Evolutionary conservation across 2,888 invertebrate species (phyloP).

Genomic region (Ophion ellenae): DNA sequence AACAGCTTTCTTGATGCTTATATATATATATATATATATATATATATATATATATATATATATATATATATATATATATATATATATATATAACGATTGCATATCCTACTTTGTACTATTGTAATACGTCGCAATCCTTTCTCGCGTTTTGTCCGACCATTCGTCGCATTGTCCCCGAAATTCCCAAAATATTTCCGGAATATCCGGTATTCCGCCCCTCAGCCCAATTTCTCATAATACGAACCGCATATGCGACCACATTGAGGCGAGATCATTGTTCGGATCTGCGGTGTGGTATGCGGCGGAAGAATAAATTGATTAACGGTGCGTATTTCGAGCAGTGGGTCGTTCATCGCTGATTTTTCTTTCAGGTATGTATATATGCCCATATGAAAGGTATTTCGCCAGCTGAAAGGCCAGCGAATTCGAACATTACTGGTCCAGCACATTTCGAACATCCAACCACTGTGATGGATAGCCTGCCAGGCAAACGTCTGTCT

Average conservation of each 20-base stretch:
- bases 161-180: constrained; percentile 4
- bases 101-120: constrained; percentile 24
- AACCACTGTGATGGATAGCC: no score
- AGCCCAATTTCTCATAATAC: constrained; percentile 10
- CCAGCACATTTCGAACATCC: no score
- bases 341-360: background rate
- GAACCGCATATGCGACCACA: background rate
- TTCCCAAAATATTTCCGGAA: background rate
- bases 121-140: constrained; percentile 39
- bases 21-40: no score
- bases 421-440: no score
- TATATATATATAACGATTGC: background rate
- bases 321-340: background rate
- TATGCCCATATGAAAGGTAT: no score
- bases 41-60: no score
- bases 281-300: background rate
- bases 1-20: constrained; percentile 19
- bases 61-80: no score
- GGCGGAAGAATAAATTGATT: background rate
- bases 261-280: background rate
- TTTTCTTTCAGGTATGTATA: background rate
- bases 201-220: background rate
- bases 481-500: no score
- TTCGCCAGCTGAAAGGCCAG: no score
- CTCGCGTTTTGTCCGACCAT: constrained; percentile 3